A percentile compares a stretch with the other conserved stretches of the same genome.
phyloP scores from a whole-genome alignment of 2,113 vertebrate genomes.

The Syngnathus floridae region DNA sequence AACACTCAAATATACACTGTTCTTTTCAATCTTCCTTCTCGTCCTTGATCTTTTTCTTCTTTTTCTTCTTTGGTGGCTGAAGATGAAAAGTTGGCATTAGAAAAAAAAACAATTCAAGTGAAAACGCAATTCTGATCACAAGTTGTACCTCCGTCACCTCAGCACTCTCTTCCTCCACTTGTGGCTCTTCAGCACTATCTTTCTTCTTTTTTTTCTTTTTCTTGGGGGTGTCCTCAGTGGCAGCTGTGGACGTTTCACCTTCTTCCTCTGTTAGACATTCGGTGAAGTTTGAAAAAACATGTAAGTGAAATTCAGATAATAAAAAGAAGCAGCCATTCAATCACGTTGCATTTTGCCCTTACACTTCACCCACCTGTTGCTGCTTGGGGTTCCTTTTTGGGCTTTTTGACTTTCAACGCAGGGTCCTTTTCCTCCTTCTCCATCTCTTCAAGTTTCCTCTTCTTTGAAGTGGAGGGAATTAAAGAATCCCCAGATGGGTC shows the following conservation, averaged over 20 bases:
- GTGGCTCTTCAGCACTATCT: slow-evolving; percentile 66
- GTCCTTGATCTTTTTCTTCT: slow-evolving; percentile 70
- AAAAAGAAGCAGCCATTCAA: background rate
- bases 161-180: slow-evolving; percentile 40
- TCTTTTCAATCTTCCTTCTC: slow-evolving; percentile 46
- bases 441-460: slow-evolving; percentile 85
- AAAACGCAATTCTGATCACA: background rate
- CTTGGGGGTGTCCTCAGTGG: slow-evolving; percentile 64
- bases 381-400: slow-evolving; percentile 74
- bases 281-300: background rate
- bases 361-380: slow-evolving; percentile 47
- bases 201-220: slow-evolving; percentile 90
- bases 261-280: slow-evolving; percentile 24
- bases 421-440: slow-evolving; percentile 71
- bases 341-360: rapidly evolving
- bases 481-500: slow-evolving; percentile 92
- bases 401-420: slow-evolving; percentile 73
- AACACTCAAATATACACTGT: slow-evolving; percentile 35
- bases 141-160: slow-evolving; percentile 46
- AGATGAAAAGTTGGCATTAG: background rate
- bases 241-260: slow-evolving; percentile 33
- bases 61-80: slow-evolving; percentile 81
- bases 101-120: background rate
- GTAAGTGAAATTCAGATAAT: background rate
- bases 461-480: slow-evolving; percentile 81